phyloP scores from a whole-genome alignment of 1,140 invertebrate species.

The Potamilus streckersoni region DNA sequence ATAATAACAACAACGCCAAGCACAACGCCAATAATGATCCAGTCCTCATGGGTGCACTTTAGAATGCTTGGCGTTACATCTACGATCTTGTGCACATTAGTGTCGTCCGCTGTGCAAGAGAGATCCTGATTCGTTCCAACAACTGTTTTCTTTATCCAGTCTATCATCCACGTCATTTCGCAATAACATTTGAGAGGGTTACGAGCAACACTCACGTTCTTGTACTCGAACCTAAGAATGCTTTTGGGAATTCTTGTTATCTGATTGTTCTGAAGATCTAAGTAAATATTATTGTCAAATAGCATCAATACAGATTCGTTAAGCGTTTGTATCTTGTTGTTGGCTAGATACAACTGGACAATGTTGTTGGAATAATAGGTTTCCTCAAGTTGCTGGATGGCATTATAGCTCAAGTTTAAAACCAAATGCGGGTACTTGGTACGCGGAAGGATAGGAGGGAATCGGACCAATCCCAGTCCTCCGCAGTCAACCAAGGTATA shows the following conservation, averaged over 20 bases:
- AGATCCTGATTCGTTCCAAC: conserved; percentile 14
- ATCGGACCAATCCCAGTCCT: background rate
- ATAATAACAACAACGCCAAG: conserved; percentile 20
- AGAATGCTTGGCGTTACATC: conserved; percentile 23
- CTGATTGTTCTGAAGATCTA: conserved; percentile 8
- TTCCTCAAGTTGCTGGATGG: too few species aligned
- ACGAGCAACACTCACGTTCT: conserved; percentile 8
- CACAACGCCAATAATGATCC: conserved; percentile 28
- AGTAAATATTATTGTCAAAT: background rate
- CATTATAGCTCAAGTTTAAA: background rate
- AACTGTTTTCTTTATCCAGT: conserved; percentile 28
- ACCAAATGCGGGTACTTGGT: background rate
- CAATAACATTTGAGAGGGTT: conserved; percentile 33
- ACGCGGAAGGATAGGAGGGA: background rate
- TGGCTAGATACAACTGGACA: too few species aligned
- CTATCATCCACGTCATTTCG: conserved; percentile 35
- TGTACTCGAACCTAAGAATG: conserved; percentile 15
- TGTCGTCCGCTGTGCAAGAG: conserved; percentile 24
- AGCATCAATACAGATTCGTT: too few species aligned
- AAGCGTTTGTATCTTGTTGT: too few species aligned
- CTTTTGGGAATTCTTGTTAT: conserved; percentile 22
- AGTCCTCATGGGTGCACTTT: conserved; percentile 21
- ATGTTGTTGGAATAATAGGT: too few species aligned
- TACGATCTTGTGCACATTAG: conserved; percentile 12
- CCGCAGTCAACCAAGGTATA: background rate